phyloP scores from a whole-genome alignment of 2,888 invertebrate genomes.

The Nasonia oneida region DNA sequence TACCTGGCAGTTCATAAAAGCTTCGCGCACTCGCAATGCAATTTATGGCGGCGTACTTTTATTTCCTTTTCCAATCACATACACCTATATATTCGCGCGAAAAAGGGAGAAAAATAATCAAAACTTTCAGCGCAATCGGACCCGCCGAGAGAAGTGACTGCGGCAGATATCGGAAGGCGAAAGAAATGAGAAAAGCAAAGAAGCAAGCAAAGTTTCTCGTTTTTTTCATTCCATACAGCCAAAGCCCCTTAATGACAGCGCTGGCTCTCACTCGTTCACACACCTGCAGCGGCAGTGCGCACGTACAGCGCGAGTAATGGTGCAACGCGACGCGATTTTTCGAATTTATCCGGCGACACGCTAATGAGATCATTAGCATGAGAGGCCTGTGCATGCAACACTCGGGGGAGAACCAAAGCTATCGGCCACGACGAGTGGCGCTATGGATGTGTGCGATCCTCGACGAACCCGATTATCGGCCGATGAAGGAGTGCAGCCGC shows the following conservation, averaged over 20 bases:
- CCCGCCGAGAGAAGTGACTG: background rate
- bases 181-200: background rate
- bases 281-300: background rate
- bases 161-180: background rate
- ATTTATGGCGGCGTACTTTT: background rate
- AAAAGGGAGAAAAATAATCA: conserved; percentile 2
- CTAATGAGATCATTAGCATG: conserved; percentile 50
- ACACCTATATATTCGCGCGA: background rate
- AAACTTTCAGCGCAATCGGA: background rate
- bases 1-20: background rate
- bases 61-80: background rate
- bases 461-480: background rate
- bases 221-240: background rate
- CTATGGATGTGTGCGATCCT: background rate
- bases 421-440: background rate
- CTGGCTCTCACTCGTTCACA: background rate
- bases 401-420: conserved; percentile 9
- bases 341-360: background rate
- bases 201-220: background rate
- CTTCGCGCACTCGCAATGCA: background rate
- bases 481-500: background rate
- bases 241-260: conserved; percentile 12
- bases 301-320: background rate
- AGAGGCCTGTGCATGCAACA: background rate
- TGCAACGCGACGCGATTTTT: conserved; percentile 16